These are phyloP conservation scores for Saccostrea cuccullata DNA, from an alignment of 1,140 invertebrate species.

Conservation along the genomic window DNA sequence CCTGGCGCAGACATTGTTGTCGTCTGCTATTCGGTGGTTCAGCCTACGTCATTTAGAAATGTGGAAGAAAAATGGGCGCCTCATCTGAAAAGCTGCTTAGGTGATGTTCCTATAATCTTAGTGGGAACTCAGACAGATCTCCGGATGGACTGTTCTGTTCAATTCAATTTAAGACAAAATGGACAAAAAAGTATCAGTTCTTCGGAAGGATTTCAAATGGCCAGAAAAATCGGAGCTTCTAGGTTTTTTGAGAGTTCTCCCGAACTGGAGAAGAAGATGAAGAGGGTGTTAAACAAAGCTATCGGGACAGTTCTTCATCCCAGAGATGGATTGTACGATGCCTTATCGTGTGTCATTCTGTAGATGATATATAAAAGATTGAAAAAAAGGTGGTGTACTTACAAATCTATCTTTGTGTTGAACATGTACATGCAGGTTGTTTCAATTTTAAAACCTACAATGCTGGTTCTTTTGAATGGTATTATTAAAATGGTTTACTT, in stretches of 20 bases:
- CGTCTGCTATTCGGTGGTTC: slow-evolving; percentile 70
- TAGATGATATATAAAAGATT: neutral
- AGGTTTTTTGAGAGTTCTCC: slow-evolving; percentile 79
- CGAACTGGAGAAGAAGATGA: slow-evolving; percentile 78
- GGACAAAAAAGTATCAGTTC: slow-evolving; percentile 58
- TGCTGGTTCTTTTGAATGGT: too few species aligned
- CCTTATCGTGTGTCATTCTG: slow-evolving; percentile 47
- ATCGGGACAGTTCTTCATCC: slow-evolving; percentile 62
- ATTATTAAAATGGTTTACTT: too few species aligned
- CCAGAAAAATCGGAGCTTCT: slow-evolving; percentile 59
- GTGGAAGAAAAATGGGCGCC: slow-evolving; percentile 69
- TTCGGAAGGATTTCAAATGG: slow-evolving; percentile 55
- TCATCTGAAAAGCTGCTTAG: slow-evolving; percentile 60
- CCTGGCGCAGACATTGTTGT: slow-evolving; percentile 69
- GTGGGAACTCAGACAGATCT: slow-evolving; percentile 71
- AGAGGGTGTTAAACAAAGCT: slow-evolving; percentile 64
- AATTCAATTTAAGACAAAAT: neutral
- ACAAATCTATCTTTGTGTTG: neutral
- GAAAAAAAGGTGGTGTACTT: neutral
- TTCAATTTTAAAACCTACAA: neutral
- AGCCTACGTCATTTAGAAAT: slow-evolving; percentile 66
- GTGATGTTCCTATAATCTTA: slow-evolving; percentile 65
- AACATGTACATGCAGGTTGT: neutral
- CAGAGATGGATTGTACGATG: neutral
- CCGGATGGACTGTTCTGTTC: slow-evolving; percentile 12